Base-by-base conservation (phyloP, 2,113 vertebrate species). In the Pterocles orientalis region DNA sequence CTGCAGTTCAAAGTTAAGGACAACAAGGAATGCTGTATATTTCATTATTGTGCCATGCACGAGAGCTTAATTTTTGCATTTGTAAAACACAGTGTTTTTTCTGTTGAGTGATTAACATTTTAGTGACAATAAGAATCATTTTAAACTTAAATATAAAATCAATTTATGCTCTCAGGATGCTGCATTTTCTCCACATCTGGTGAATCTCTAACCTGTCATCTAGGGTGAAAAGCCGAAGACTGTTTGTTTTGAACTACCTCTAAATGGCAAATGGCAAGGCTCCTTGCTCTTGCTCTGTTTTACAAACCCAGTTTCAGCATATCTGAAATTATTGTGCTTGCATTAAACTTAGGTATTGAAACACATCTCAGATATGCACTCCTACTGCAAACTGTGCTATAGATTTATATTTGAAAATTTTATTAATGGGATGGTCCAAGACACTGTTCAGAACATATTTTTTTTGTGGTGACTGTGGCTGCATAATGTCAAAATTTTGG, bases 1-100 rank as follows among this genome's bases (percentile, higher is more conserved):
- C 95, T 90, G 80, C 61, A 90, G 95, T 93, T 97, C 86, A 96
- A 96, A 97, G 95, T 92, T 92, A 95, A 97, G 86, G 92, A 91
- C 68, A 95, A 93, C 47, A 92, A 85, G 83, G 31, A 75, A 72
- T 85, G 47, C 36, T 94, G 62, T 71, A 66, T 72, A 90, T 90
- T 92, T 95, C 90, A 65, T 90, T 91, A 81, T 28, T 28, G 34
- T 88, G 69, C 56, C 50, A 51, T 51, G 81, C 39, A 69, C 2
- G 3, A 65, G 53, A 94, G 56, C 64, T 51, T 92, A 79, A 86
- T 92, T 60, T 69, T 77, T 88, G 36, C 66, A 60, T 70, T 83
- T 92, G 51, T 47, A 90, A 92, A 94, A 90, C 53, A 4, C 10
- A 23, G 3, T 57, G 25, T 56, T 53, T 24, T 88, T 93, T 39